Conservation (phyloP, 2,888 invertebrate genomes). For the Eilema sororculum region DNA sequence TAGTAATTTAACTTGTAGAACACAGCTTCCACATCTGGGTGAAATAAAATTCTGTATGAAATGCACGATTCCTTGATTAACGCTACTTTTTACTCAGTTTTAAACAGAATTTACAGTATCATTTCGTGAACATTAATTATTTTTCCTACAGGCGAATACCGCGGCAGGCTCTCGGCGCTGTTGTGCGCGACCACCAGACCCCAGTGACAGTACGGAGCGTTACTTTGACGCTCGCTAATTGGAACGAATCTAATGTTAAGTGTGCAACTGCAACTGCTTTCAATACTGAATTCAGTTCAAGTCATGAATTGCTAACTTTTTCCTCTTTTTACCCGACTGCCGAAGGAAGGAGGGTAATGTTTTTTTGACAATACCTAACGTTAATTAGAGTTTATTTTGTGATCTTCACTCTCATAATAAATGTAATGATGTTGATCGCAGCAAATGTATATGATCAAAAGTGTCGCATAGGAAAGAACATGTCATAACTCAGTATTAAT, state of each 20-base stretch:
- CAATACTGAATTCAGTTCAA: slow-evolving; percentile 4
- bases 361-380: neutral
- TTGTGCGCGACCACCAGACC: slow-evolving; percentile 21
- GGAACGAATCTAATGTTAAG: slow-evolving; percentile 23
- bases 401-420: too few relatives aligned
- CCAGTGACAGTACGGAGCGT: slow-evolving; percentile 12
- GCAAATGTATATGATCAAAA: too few relatives aligned
- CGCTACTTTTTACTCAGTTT: slow-evolving; percentile 6
- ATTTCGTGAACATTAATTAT: slow-evolving; percentile 9
- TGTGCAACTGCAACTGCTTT: slow-evolving; percentile 2
- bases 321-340: too few relatives aligned
- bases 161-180: slow-evolving; percentile 2
- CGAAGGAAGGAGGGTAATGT: too few relatives aligned
- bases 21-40: neutral
- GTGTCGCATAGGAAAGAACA: too few relatives aligned
- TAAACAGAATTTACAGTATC: slow-evolving; percentile 7
- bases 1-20: neutral
- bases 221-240: slow-evolving; percentile 41
- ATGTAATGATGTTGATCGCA: neutral
- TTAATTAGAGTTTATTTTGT: neutral
- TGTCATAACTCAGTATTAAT: too few relatives aligned
- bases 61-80: neutral
- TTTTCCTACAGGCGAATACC: neutral
- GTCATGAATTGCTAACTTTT: neutral
- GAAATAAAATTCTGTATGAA: slow-evolving; percentile 20